phyloP scores from a whole-genome alignment of 2,888 invertebrate species.

The Stenodera caucasica region DNA sequence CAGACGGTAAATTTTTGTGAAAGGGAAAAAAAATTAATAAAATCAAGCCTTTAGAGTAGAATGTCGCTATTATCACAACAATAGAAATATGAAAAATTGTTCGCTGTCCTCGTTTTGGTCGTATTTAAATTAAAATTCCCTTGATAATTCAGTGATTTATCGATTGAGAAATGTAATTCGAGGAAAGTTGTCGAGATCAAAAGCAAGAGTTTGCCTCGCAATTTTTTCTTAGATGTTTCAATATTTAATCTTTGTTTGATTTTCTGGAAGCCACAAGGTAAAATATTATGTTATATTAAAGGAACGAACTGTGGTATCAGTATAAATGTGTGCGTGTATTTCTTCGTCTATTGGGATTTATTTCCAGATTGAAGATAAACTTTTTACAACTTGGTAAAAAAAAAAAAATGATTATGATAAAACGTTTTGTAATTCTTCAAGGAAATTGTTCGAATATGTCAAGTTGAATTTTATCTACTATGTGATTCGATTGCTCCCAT shows the following conservation, averaged over 20 bases:
- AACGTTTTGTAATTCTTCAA: not conserved
- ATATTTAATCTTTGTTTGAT: slow-evolving; percentile 1
- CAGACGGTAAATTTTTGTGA: not conserved
- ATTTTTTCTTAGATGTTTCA: not conserved
- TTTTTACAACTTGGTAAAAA: not conserved
- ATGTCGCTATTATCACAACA: too few relatives aligned
- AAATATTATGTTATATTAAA: not conserved
- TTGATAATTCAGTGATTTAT: too few relatives aligned
- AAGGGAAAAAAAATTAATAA: not conserved
- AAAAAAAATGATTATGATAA: not conserved
- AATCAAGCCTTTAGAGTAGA: too few relatives aligned
- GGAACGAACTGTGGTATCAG: too few relatives aligned
- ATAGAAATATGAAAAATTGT: too few relatives aligned
- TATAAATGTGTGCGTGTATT: not conserved
- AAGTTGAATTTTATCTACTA: not conserved
- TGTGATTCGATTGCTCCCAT: not conserved
- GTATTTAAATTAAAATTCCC: too few relatives aligned
- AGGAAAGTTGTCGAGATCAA: too few relatives aligned
- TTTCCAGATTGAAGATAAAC: not conserved
- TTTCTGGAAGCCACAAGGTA: not conserved
- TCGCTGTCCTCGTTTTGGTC: too few relatives aligned
- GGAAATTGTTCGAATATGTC: not conserved
- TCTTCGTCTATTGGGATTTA: not conserved
- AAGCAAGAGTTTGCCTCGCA: too few relatives aligned
- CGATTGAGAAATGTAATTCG: too few relatives aligned